phyloP scores from a whole-genome alignment of 2,797 vertebrate genomes.

The Morelia viridis region DNA sequence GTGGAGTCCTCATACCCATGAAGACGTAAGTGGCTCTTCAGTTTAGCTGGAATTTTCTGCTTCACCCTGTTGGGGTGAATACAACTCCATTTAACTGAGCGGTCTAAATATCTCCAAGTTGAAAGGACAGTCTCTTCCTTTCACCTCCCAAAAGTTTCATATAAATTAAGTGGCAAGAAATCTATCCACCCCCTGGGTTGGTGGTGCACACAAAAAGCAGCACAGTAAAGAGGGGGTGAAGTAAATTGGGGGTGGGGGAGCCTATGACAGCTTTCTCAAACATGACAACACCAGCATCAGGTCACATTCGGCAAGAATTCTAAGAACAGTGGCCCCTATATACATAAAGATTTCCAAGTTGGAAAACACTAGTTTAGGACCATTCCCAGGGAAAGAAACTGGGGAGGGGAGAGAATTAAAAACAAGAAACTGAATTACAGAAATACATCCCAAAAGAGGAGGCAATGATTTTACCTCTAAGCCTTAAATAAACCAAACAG shows the following conservation, averaged over 20 bases:
- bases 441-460: background rate
- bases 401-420: background rate
- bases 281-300: background rate
- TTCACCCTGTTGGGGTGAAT: background rate
- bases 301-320: background rate
- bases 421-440: background rate
- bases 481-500: background rate
- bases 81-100: background rate
- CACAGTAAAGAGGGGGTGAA: background rate
- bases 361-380: background rate
- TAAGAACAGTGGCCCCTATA: background rate
- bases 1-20: constrained; percentile 6
- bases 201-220: background rate
- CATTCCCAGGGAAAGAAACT: background rate
- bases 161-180: background rate
- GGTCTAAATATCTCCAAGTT: background rate
- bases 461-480: background rate
- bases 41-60: background rate
- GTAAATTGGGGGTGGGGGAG: background rate
- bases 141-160: background rate
- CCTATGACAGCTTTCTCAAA: background rate
- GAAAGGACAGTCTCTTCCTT: background rate
- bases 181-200: background rate
- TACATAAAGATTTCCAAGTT: background rate
- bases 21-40: background rate